A percentile compares a stretch with the other conserved stretches of the same genome.
These are phyloP conservation scores for Notothenia coriiceps DNA, from an alignment of 2,113 vertebrate species.

Conservation along the genomic window DNA sequence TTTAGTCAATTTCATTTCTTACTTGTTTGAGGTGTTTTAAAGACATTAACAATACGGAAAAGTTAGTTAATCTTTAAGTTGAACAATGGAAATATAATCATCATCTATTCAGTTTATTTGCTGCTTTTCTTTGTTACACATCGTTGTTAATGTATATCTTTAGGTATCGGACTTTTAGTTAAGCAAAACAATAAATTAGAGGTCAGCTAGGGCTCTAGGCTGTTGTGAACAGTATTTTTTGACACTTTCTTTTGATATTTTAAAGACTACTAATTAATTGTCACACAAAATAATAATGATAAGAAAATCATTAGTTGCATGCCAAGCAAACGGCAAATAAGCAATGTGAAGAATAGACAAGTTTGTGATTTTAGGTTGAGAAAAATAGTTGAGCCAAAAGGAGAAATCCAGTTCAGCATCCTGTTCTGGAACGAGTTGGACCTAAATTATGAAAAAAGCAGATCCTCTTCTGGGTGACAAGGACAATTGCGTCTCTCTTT, in stretches of 20 bases:
- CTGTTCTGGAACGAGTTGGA: slow-evolving; percentile 33
- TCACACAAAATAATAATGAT: not conserved
- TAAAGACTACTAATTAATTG: not conserved
- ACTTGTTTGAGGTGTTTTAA: not conserved
- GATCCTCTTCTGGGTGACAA: slow-evolving; percentile 53
- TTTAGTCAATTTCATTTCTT: not conserved
- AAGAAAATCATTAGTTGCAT: not conserved
- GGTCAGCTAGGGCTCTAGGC: not conserved
- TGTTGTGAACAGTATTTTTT: not conserved
- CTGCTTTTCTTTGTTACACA: not conserved
- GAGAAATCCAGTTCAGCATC: slow-evolving; percentile 12
- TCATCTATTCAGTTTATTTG: not conserved
- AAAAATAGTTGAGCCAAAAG: slow-evolving; percentile 14
- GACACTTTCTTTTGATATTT: not conserved
- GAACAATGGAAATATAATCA: not conserved
- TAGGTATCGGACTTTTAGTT: not conserved
- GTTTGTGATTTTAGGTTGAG: slow-evolving; percentile 5
- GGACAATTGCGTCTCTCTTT: slow-evolving; percentile 55
- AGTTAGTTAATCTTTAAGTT: not conserved
- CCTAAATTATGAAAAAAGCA: slow-evolving; percentile 48
- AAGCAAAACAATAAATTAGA: not conserved
- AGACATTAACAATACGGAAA: not conserved
- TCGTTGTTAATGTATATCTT: not conserved
- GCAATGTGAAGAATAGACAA: not conserved
- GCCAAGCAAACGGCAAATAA: not conserved